Base-by-base conservation (phyloP, 2,888 invertebrate species). In the Geophilus truncorum region DNA sequence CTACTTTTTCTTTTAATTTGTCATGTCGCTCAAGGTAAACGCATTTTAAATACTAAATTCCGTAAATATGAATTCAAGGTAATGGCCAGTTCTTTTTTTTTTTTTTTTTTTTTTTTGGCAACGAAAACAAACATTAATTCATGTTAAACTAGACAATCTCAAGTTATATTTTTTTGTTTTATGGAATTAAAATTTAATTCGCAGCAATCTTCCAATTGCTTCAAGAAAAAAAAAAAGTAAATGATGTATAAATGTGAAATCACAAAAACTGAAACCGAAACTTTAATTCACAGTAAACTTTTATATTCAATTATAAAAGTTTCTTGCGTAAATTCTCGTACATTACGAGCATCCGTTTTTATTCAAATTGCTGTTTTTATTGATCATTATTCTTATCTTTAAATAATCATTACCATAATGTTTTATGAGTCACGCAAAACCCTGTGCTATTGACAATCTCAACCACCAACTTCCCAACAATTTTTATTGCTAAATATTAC, bases 1-100 rank as follows among this genome's bases (percentile, higher is more conserved):
- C 25, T 70, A 70, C 25, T 70, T 28, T 28, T 70, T 28, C 70
- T 70, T 10, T 28, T 70, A 28, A 28, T 70, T 28, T 70, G 10
- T 70, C 70, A 70, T 15, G 25, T 70, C 70, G 70, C n/a, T 70
- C 70, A 70, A 70, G 70, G 70, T 70, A 70, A 70, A 70, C 70
- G 0, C 0, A 5, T 51, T 51, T 3, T 18, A 40, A 51, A 18
- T 18, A 18, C 18, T 51, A n/a, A 18, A 18, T 18, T 18, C 6
- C 21, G 18, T 21, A 1, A 32, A n/a, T 4, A n/a, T 21, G 18
- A 40, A n/a, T 12, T 10, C 40, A 40, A 40, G 40, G n/a, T n/a
- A n/a, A n/a, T n/a, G n/a, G n/a, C n/a, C n/a, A n/a, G n/a, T n/a
- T n/a, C n/a, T n/a, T n/a, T n/a, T n/a, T n/a, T n/a, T n/a, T n/a